phyloP scores from a whole-genome alignment of 2,888 invertebrate genomes.

The Tethea ocularis region DNA sequence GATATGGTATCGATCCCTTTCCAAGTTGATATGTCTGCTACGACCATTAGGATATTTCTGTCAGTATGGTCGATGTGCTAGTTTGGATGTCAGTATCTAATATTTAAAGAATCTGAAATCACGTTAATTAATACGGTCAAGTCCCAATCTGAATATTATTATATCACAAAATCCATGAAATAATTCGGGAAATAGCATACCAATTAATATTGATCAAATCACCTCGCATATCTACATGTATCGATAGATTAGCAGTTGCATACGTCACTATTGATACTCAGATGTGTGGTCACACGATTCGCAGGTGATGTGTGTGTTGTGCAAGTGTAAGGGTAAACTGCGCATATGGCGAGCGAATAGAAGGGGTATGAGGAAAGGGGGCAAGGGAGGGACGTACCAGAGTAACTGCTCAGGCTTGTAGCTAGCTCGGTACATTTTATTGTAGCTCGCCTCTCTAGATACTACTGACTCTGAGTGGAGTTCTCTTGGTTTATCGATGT shows the following conservation, averaged over 20 bases:
- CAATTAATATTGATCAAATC: constrained; percentile 58
- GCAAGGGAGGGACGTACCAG: constrained; percentile 50
- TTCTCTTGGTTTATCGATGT: constrained; percentile 65
- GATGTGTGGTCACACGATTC: constrained; percentile 57
- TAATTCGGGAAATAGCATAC: constrained; percentile 25
- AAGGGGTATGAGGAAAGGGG: constrained; percentile 37
- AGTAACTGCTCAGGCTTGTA: constrained; percentile 81
- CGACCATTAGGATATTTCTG: no score
- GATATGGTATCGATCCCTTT: no score
- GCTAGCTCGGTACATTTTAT: constrained; percentile 83
- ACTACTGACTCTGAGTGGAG: constrained; percentile 64
- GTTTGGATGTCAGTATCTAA: no score
- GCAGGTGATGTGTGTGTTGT: constrained; percentile 54
- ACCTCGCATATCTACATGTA: constrained; percentile 45
- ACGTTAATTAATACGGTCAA: no score
- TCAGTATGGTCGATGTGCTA: no score
- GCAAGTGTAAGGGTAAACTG: constrained; percentile 60
- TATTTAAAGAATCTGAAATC: no score
- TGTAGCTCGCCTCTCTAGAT: constrained; percentile 81
- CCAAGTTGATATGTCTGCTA: no score
- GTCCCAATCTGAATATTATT: background rate
- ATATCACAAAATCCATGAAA: background rate
- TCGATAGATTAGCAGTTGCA: constrained; percentile 64
- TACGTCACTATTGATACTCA: constrained; percentile 55
- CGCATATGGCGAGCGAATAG: constrained; percentile 68